Conservation (phyloP, 1,140 invertebrate genomes). For the Diplogasteroides magnus region DNA sequence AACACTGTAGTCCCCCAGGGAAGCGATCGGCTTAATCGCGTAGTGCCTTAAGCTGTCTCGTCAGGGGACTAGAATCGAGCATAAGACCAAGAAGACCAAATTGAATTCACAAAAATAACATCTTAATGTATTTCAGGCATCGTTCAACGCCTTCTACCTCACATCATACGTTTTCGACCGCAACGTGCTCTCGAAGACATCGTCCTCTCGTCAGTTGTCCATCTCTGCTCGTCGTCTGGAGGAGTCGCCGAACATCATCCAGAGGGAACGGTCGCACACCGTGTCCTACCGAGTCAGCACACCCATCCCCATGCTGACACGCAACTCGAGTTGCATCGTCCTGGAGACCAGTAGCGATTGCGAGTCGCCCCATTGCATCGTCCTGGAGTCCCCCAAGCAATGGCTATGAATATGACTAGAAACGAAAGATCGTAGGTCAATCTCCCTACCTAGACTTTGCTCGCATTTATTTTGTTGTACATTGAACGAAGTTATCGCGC, state of each 20-base stretch:
- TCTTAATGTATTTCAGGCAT: constrained; percentile 27
- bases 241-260: constrained; percentile 21
- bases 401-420: no score
- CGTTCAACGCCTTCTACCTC: constrained; percentile 30
- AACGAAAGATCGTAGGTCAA: no score
- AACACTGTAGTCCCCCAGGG: no score
- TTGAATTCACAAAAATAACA: no score
- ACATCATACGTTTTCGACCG: constrained; percentile 23
- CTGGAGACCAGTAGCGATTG: constrained; percentile 15
- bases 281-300: constrained; percentile 13
- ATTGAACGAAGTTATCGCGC: no score
- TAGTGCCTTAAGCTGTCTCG: no score
- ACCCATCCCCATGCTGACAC: constrained; percentile 8
- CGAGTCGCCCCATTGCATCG: neutral
- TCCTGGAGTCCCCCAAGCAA: constrained; percentile 1
- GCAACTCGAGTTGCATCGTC: constrained; percentile 21
- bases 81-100: no score
- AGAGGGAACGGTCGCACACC: constrained; percentile 19
- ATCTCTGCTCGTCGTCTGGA: constrained; percentile 23
- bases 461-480: no score
- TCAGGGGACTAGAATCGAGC: no score
- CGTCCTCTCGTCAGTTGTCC: constrained; percentile 21
- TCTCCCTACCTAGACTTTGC: no score
- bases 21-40: no score
- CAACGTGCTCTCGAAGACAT: constrained; percentile 18